Conservation (phyloP, 2,797 vertebrate genomes). For the Anableps anableps region DNA sequence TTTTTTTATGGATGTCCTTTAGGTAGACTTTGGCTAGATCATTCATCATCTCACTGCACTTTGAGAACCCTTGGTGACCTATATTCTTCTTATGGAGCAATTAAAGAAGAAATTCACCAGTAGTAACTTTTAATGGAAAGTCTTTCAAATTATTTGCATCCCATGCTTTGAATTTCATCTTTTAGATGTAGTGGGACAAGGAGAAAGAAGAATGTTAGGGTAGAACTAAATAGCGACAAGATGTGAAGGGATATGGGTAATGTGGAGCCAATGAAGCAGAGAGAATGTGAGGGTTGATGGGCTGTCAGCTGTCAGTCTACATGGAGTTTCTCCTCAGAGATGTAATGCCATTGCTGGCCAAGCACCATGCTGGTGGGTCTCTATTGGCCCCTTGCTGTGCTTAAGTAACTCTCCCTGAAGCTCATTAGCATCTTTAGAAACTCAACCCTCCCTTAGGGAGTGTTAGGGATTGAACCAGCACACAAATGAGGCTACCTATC, state of each 20-base stretch:
- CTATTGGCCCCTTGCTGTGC: conserved; percentile 41
- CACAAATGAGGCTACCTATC: conserved; percentile 73
- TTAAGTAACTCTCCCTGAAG: conserved; percentile 55
- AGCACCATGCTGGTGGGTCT: conserved; percentile 43
- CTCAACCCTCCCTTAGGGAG: conserved; percentile 57
- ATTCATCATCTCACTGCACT: neutral
- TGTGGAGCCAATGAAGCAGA: conserved; percentile 24
- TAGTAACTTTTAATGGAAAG: neutral
- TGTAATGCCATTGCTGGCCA: conserved; percentile 47
- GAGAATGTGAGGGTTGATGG: conserved; percentile 45
- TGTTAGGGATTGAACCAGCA: conserved; percentile 39
- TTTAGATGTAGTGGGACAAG: neutral
- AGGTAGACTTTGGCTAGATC: neutral
- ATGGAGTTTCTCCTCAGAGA: conserved; percentile 47
- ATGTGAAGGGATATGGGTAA: conserved; percentile 9
- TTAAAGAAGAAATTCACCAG: neutral
- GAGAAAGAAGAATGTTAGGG: conserved; percentile 4
- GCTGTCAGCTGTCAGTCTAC: conserved; percentile 60
- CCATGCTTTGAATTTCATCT: neutral
- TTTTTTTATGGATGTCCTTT: neutral
- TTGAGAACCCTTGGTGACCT: neutral
- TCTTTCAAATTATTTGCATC: neutral
- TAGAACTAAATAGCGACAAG: neutral
- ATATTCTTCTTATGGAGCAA: neutral
- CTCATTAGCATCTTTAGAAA: conserved; percentile 73